Evolutionary conservation across 2,797 vertebrate genomes (phyloP), one percentile per base, ranked within the genome.

Genomic region (Microctenopoma stevenorrisi): DNA sequence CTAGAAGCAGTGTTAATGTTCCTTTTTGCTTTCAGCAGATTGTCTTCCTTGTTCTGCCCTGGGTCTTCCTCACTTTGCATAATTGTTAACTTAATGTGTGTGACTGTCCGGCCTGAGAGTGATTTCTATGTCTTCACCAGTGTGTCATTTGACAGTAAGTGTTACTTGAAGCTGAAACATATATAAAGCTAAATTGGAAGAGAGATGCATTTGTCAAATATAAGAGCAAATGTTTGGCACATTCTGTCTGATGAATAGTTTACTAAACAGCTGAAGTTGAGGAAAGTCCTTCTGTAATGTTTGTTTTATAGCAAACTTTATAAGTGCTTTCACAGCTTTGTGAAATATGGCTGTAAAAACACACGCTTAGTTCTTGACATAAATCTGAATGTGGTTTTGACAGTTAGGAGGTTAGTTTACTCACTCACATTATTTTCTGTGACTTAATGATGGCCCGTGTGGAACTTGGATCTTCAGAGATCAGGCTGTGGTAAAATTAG

Each of bases 381-480:
- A 42, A 62, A 35, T 56, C 15, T 66, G 37, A 62, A 33, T 52
- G 22, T 64, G 30, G 78, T 74, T 68, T 60, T 75, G 72, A 79
- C 65, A 81, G 70, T 46, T 18, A 11, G 44, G 43, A 22, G 72
- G 50, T 58, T 51, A 25, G 33, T 81, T 80, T 57, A 58, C 49
- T 72, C 55, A 65, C 38, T 72, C 47, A 7, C 4, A 14, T 76
- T 15, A 61, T 56, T 59, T 60, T 63, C 51, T 46, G 35, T 73
- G 78, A 83, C 78, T 79, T 74, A 59, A 80, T 26, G 78, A 66
- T 52, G 62, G 80, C 81, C 62, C 75, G 83, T 83, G 76, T 1
- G 30, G 63, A 51, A 59, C 43, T 57, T 10, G 64, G 52, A 60
- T 35, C 1, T 33, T 55, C 48, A 62, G 52, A 64, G 52, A 64